Evolutionary conservation across 2,113 vertebrate genomes (phyloP).

Genomic region (Lamprologus speciosus): DNA sequence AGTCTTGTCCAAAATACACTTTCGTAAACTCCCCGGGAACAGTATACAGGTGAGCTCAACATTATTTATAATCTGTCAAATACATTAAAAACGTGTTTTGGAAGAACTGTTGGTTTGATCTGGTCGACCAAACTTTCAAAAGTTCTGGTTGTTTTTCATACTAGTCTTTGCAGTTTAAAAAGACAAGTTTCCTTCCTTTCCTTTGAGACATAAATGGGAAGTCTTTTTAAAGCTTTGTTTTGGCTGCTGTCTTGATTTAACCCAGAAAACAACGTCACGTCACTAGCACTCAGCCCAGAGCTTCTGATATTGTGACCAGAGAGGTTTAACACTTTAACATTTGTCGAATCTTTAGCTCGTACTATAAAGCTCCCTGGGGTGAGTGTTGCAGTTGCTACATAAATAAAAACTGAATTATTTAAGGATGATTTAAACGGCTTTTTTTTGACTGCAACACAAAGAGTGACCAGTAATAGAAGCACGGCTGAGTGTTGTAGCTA

Average conservation of each 20-base stretch:
- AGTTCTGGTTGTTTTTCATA: neutral
- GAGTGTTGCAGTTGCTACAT: neutral
- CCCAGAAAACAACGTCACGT: neutral
- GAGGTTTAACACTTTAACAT: neutral
- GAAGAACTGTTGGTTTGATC: neutral
- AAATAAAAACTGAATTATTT: neutral
- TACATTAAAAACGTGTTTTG: neutral
- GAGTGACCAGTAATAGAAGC: neutral
- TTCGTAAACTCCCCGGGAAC: neutral
- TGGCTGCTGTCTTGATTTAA: neutral
- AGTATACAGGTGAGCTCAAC: neutral
- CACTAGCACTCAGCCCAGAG: neutral
- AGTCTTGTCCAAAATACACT: neutral
- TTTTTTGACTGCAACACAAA: neutral
- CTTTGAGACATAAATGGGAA: neutral
- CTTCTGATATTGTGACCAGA: neutral
- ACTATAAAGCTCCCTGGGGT: fast-evolving
- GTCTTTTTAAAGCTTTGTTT: neutral
- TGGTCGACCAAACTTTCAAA: neutral
- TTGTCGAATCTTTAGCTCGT: neutral
- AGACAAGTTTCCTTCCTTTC: neutral
- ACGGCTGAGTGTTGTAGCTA: neutral
- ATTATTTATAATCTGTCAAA: neutral
- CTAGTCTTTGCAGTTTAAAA: neutral
- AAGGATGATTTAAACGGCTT: fast-evolving